Evolutionary conservation across 2,797 vertebrate genomes (phyloP).

Genomic region (Petrocephalus schoutedeni): DNA sequence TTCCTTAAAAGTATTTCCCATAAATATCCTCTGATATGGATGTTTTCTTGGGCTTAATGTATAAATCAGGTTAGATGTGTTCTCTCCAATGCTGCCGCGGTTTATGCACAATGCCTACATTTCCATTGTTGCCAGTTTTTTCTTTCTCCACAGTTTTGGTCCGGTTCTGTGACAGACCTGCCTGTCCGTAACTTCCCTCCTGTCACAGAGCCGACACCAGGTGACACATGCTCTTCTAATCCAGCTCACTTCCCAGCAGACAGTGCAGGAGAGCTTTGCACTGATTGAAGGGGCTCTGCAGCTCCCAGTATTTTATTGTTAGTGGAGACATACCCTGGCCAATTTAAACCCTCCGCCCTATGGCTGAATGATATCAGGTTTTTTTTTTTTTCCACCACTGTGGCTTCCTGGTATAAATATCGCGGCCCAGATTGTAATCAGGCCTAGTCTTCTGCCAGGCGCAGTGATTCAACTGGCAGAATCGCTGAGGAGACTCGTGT

Average conservation of each 20-base stretch:
- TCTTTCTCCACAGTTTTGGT: background rate
- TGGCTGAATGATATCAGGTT: conserved; percentile 2
- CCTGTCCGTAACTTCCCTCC: background rate
- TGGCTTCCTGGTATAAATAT: background rate
- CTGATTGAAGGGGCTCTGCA: background rate
- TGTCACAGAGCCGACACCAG: background rate
- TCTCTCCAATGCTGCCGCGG: background rate
- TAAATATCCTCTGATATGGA: background rate
- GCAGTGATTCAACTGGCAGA: background rate
- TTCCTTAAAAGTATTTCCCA: background rate
- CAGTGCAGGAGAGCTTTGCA: background rate
- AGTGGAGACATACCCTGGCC: background rate
- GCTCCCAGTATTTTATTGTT: background rate
- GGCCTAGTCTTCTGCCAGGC: background rate
- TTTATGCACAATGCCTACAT: background rate
- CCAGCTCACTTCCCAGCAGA: background rate
- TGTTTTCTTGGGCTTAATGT: background rate
- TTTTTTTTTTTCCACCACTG: background rate
- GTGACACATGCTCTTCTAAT: background rate
- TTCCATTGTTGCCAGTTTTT: background rate
- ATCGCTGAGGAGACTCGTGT: background rate
- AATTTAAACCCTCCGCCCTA: conserved; percentile 3
- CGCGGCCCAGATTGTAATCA: background rate
- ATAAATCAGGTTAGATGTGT: background rate
- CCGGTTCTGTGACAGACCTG: background rate